Evolutionary conservation across 2,888 invertebrate genomes (phyloP), one percentile per base, ranked within the genome.

Genomic region (Spialia ferax): DNA sequence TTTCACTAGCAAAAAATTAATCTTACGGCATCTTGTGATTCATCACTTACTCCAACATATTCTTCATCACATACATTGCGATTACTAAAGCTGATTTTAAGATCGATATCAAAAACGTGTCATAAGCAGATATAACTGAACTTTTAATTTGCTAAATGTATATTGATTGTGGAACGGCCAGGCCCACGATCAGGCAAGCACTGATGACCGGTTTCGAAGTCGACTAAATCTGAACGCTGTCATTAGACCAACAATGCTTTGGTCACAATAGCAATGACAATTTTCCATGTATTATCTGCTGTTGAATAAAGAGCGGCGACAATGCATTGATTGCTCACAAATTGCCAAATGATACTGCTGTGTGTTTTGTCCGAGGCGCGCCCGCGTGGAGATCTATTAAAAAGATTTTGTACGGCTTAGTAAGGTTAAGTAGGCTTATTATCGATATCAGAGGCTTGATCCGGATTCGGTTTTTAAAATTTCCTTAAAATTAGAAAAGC

Each of bases 251-350:
- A 93, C 93, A 93, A 93, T 87, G 83, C 86, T 69, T 71, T 74
- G 77, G 74, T 78, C 85, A 92, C 93, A 92, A 93, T 91, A 82
- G 91, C 82, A 84, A 87, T 88, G 91, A 87, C 92, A 91, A 93
- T 93, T 93, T 93, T 91, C 90, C 90, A 84, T 87, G 92, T 92
- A 93, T 93, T 93, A 93, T 93, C 91, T 88, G 91, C 85, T 81
- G 85, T 82, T 90, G 93, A 93, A 93, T 93, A 93, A 93, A 92
- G 92, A 85, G 89, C 92, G 93, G 91, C 87, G 93, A 93, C 93
- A 93, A 93, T 88, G 89, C 89, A 86, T 82, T 91, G 93, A 93
- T 93, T 93, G 93, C 93, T 93, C 91, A 84, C 93, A 91, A 93
- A 93, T 93, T 93, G 93, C 93, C 92, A 88, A 89, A 93, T 93